Evolutionary conservation across 2,888 invertebrate genomes (phyloP).

Genomic region (Emmelina monodactyla): DNA sequence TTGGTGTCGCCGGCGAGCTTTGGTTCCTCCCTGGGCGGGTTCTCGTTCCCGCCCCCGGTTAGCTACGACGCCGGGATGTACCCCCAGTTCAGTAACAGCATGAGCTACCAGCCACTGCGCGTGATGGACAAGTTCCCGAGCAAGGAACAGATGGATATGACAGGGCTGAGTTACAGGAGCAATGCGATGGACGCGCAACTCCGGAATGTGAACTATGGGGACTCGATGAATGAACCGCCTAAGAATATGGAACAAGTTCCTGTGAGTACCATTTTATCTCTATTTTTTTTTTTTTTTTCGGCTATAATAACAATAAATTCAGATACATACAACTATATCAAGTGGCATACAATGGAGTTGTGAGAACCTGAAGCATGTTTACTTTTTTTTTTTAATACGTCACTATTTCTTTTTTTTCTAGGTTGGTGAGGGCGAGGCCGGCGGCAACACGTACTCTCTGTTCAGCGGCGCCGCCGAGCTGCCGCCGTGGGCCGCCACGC

Average conservation of each 20-base stretch:
- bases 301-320: too few species aligned
- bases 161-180: slow-evolving; percentile 25
- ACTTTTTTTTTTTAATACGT: too few species aligned
- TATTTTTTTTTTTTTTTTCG: too few species aligned
- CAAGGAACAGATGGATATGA: slow-evolving; percentile 32
- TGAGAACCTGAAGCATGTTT: too few species aligned
- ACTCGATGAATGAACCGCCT: slow-evolving; percentile 22
- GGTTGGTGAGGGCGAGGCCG: slow-evolving; percentile 17
- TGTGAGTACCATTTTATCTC: slow-evolving; percentile 30
- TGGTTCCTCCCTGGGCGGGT: slow-evolving; percentile 38
- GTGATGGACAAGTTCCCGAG: slow-evolving; percentile 27
- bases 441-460: slow-evolving; percentile 61
- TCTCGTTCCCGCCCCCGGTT: slow-evolving; percentile 29
- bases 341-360: too few species aligned
- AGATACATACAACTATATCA: too few species aligned
- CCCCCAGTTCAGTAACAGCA: slow-evolving; percentile 41
- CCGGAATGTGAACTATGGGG: slow-evolving; percentile 26
- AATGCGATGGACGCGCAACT: slow-evolving; percentile 29
- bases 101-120: slow-evolving; percentile 31
- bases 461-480: slow-evolving; percentile 60
- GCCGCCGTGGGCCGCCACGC: slow-evolving; percentile 27
- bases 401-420: too few species aligned
- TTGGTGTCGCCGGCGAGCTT: slow-evolving; percentile 39
- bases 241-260: slow-evolving; percentile 30
- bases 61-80: slow-evolving; percentile 51